Evolutionary conservation across 2,797 vertebrate species (phyloP), one percentile per base, ranked within the genome.

Genomic region (Tolypeutes matacus): DNA sequence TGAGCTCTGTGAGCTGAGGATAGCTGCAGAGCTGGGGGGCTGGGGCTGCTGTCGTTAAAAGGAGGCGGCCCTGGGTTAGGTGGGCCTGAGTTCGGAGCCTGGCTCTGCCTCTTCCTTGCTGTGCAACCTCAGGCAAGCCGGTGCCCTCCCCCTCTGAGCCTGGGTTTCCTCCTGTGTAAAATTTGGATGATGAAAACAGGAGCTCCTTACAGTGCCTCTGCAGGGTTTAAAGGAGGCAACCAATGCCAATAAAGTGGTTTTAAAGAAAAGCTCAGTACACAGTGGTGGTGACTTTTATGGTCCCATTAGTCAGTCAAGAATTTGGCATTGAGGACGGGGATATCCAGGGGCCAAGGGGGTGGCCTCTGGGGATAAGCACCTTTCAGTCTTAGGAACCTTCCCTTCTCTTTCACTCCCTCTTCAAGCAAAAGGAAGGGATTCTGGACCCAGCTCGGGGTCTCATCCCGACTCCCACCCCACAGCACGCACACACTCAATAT

Each of bases 11-110:
- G 58, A 64, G 62, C 77, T 8, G 36, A n/a, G 76, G 36, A 3
- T 2, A 0, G 0, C 62, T 2, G 56, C 70, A 18, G 92, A 76
- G 31, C 82, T 17, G 12, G 62, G 39, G 9, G 53, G 23, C 53
- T 3, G 17, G 14, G 17, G 21, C 0, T 18, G n/a, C 0, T 15
- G 72, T 2, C 5, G 7, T 27, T 27, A 0, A 0, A 78, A 58
- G 20, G 11, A 67, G 31, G 7, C 23, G 53, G 27, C 23, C 39
- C 29, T n/a, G 7, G 36, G 25, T 13, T 60, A n/a, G 23, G 27
- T 23, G 7, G 46, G 31, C 77, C 60, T 27, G 58, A 60, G 11
- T 81, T 76, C 89, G 36, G 12, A 27, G 53, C 83, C 46, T 10
- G 34, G 27, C 34, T 65, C 46, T 18, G 62, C 29, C 29, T 65